Evolutionary conservation across 2,797 vertebrate genomes (phyloP).

Genomic region (Pangasius macronema): DNA sequence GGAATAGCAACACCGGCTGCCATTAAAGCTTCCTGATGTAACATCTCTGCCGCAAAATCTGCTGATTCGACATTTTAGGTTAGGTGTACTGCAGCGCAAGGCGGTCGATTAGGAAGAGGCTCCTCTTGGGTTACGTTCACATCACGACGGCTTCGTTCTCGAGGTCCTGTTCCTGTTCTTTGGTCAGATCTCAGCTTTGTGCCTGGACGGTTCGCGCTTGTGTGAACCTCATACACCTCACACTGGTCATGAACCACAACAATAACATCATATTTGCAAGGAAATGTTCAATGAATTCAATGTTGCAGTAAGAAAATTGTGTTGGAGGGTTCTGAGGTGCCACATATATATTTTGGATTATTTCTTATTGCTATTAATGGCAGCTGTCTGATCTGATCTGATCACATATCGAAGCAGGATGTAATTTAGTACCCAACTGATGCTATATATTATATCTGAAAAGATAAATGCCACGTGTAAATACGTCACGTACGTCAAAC

Average conservation of each 20-base stretch:
- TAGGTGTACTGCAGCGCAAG: conserved; percentile 27
- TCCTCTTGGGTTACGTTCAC: conserved; percentile 35
- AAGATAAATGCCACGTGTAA: background rate
- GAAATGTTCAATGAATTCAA: background rate
- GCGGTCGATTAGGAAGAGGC: conserved; percentile 41
- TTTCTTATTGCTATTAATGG: background rate
- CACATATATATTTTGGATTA: too few relatives aligned
- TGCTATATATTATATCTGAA: background rate
- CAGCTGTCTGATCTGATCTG: background rate
- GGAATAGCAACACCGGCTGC: background rate
- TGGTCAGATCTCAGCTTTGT: background rate
- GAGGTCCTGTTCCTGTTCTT: background rate
- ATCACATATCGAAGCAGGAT: background rate
- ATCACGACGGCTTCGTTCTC: background rate
- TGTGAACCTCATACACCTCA: background rate
- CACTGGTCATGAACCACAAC: background rate
- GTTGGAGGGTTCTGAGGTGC: background rate
- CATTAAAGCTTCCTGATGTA: conserved; percentile 15
- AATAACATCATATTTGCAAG: background rate
- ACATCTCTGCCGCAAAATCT: conserved; percentile 27
- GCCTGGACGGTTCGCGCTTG: background rate
- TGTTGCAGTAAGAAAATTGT: background rate
- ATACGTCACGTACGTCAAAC: background rate
- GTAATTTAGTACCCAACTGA: background rate
- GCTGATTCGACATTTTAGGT: conserved; percentile 49